Conservation (phyloP, 2,113 vertebrate species). For the Solenodon paradoxus region DNA sequence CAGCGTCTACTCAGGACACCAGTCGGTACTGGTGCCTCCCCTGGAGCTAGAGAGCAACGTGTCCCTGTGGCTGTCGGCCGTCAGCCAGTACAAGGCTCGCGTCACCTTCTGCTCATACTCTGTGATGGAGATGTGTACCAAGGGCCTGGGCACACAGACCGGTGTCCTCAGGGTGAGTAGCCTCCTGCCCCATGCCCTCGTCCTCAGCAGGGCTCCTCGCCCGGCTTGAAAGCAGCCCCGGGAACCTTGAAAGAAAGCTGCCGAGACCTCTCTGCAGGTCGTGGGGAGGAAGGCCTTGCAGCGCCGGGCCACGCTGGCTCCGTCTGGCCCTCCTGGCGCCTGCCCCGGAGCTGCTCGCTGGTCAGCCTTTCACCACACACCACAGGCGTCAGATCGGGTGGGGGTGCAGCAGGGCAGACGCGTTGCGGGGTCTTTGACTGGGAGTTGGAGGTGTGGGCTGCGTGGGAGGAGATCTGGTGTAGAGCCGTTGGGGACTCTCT, state of each 20-base stretch:
- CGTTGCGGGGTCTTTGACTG: background rate
- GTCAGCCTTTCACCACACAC: no score
- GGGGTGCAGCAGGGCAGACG: background rate
- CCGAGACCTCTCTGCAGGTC: background rate
- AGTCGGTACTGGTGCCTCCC: constrained; percentile 95
- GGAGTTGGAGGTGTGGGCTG: background rate
- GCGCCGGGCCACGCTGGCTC: background rate
- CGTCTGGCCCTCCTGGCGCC: background rate
- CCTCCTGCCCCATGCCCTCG: background rate
- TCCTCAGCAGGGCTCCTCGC: background rate
- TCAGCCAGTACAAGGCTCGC: constrained; percentile 96
- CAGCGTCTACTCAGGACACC: constrained; percentile 92
- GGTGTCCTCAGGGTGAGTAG: constrained; percentile 89
- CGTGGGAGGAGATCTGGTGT: rapidly evolving
- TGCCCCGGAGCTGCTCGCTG: background rate
- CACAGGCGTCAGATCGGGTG: no score
- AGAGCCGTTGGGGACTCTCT: no score
- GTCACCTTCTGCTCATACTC: constrained; percentile 98
- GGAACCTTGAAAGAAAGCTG: background rate
- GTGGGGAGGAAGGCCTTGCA: background rate
- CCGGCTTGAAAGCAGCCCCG: rapidly evolving
- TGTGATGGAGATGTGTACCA: constrained; percentile 98
- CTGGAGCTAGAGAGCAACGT: constrained; percentile 95
- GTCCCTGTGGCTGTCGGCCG: constrained; percentile 94
- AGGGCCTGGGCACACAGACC: constrained; percentile 93